Evolutionary conservation across 2,113 vertebrate species (phyloP), one percentile per base, ranked within the genome.

Genomic region (Pardalotus punctatus): DNA sequence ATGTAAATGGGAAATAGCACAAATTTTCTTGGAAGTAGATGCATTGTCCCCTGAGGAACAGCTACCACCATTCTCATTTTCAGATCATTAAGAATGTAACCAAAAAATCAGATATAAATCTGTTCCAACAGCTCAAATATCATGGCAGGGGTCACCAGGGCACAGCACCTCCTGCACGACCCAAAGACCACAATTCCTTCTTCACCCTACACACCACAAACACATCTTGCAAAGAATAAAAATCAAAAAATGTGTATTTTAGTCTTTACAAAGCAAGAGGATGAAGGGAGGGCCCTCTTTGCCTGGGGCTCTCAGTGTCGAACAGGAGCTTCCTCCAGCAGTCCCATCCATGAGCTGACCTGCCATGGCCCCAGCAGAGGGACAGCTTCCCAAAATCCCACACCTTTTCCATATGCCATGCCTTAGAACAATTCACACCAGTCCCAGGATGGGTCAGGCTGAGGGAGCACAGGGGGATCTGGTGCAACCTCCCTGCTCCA

Each of bases 371-470:
- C 3, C 3, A 2, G 5, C 11, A 15, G 20, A 42, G 42, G 29
- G 40, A 42, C 54, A 40, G 31, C 42, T 53, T 71, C 70, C 54
- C 29, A n/a, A 64, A 66, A 54, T 64, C 48, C 73, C 31, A 45
- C 3, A 61, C 3, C 14, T 69, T 70, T 56, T 56, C 42, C 38
- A 56, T 40, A 31, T 0, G 2, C 21, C 0, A 0, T 24, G 56
- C 19, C 19, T n/a, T 64, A n/a, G 81, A 36, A 38, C 22, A 47
- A 36, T n/a, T 54, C n/a, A 74, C 2, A 20, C 7, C 18, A 12
- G 23, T 27, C 2, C 0, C 23, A 67, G 42, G 1, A 0, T 4
- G n/a, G 10, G 3, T 10, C 3, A 42, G 47, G 58, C 58, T 51
- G 0, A 10, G 47, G 42, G n/a, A 36, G n/a, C 56, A 8, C 6